These are phyloP conservation scores for Orthonyx spaldingii DNA, from an alignment of 2,113 vertebrate genomes.

Conservation along the genomic window DNA sequence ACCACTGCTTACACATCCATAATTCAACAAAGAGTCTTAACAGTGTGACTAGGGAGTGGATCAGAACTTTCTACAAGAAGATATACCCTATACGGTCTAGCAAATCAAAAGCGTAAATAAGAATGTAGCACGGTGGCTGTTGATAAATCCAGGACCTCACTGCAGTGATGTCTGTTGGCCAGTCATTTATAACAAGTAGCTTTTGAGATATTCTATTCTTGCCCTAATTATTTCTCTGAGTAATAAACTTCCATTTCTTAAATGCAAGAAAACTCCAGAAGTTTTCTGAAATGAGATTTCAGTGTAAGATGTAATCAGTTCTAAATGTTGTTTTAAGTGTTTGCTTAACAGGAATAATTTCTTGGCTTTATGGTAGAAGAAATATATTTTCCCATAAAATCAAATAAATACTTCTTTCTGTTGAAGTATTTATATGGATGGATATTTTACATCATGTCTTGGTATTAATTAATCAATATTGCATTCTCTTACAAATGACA, in stretches of 20 bases:
- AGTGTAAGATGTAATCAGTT: not conserved
- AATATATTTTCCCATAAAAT: not conserved
- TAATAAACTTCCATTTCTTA: not conserved
- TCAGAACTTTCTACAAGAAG: not conserved
- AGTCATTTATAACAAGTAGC: not conserved
- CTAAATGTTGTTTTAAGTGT: not conserved
- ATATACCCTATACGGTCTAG: not conserved
- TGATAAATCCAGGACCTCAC: not conserved
- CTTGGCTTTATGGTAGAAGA: not conserved
- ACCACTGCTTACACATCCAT: not conserved
- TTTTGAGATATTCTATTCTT: not conserved
- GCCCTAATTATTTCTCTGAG: not conserved
- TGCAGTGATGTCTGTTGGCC: not conserved
- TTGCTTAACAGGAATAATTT: not conserved
- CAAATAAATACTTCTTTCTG: not conserved
- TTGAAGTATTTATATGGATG: not conserved
- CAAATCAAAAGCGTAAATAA: not conserved
- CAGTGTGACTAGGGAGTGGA: not conserved
- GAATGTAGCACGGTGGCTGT: not conserved
- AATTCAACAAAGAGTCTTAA: slow-evolving; percentile 3
- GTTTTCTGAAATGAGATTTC: not conserved
- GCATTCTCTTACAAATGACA: not conserved
- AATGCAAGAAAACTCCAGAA: not conserved
- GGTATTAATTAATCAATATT: not conserved
- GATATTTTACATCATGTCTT: not conserved